Conservation (phyloP, 2,888 invertebrate genomes). For the Eupithecia inturbata region DNA sequence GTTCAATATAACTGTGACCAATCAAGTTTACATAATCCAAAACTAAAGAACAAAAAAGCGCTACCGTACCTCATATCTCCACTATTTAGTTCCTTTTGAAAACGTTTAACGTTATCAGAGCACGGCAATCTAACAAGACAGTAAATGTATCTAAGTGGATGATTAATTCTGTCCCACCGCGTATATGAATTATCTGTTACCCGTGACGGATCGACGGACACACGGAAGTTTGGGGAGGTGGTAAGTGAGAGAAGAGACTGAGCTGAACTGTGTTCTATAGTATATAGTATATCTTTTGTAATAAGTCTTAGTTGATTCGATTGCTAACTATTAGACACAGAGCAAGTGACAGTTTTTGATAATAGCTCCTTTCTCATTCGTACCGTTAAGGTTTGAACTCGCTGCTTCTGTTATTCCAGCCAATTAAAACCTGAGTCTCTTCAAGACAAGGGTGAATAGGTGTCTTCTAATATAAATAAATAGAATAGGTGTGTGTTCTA, state of each 20-base stretch:
- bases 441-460: too few relatives aligned
- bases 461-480: too few relatives aligned
- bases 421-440: too few relatives aligned
- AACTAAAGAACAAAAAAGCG: conserved; percentile 2
- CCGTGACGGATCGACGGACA: conserved; percentile 73
- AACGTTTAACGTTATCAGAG: conserved; percentile 56
- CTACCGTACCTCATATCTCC: conserved; percentile 18
- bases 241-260: conserved; percentile 3
- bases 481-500: too few relatives aligned
- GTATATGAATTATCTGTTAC: conserved; percentile 64
- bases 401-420: too few relatives aligned
- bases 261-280: conserved; percentile 11
- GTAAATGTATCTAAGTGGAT: conserved; percentile 58
- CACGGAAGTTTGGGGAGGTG: conserved; percentile 56
- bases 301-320: too few relatives aligned
- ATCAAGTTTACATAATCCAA: neutral
- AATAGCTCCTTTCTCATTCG: too few relatives aligned
- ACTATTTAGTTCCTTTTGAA: conserved; percentile 41
- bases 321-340: neutral
- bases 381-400: too few relatives aligned
- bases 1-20: neutral
- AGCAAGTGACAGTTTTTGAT: neutral
- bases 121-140: conserved; percentile 59
- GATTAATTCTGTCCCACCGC: conserved; percentile 63
- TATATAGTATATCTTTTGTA: neutral